Conservation (phyloP, 2,113 vertebrate species). For the Elephantulus edwardii region DNA sequence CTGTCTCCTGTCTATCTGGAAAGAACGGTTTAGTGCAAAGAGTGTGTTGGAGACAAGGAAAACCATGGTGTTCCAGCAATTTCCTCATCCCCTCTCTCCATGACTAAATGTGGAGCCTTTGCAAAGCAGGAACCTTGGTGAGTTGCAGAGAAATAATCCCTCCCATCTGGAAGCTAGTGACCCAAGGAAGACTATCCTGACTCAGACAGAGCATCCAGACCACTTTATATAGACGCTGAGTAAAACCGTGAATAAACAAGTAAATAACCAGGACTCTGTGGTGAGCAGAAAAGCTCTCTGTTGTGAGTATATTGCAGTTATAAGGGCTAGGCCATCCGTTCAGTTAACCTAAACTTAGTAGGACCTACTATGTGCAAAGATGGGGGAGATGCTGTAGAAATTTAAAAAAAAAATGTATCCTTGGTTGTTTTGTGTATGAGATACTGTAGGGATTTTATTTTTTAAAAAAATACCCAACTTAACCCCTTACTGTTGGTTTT, state of each 20-base stretch:
- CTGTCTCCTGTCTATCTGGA: conserved; percentile 17
- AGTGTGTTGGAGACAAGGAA: background rate
- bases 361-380: background rate
- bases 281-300: background rate
- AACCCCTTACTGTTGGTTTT: background rate
- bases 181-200: background rate
- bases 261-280: background rate
- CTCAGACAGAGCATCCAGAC: background rate
- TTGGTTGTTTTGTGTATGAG: background rate
- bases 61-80: background rate
- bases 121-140: background rate
- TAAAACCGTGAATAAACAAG: conserved; percentile 7
- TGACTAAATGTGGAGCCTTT: background rate
- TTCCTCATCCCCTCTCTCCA: background rate
- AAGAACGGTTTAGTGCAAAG: conserved; percentile 5
- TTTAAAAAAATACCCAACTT: too few relatives aligned
- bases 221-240: background rate
- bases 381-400: too few relatives aligned
- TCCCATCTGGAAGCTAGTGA: background rate
- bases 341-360: background rate
- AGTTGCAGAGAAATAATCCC: background rate
- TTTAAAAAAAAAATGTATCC: too few relatives aligned
- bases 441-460: background rate
- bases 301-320: background rate
- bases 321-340: background rate